phyloP scores from a whole-genome alignment of 1,140 invertebrate genomes.

The Contarinia nasturtii region DNA sequence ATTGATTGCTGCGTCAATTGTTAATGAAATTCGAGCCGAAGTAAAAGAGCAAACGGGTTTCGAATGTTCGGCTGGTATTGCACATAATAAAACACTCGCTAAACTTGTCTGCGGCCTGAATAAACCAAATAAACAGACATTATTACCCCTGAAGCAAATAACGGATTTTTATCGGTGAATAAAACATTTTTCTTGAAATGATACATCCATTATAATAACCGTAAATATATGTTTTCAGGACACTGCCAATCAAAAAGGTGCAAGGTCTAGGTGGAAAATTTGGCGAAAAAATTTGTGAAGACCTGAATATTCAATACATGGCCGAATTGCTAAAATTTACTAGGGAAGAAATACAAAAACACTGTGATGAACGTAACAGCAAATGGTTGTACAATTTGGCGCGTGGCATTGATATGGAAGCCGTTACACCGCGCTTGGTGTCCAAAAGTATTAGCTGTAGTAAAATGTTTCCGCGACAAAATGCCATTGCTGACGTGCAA shows the following conservation, averaged over 20 bases:
- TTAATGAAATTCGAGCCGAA: conserved; percentile 66
- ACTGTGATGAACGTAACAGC: conserved; percentile 73
- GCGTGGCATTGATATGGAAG: conserved; percentile 70
- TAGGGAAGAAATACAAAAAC: conserved; percentile 42
- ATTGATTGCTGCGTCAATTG: conserved; percentile 57
- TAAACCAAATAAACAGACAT: conserved; percentile 85
- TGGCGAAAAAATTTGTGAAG: conserved; percentile 49
- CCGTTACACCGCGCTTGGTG: conserved; percentile 61
- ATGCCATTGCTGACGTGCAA: conserved; percentile 46
- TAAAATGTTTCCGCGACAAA: conserved; percentile 78
- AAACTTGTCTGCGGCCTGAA: conserved; percentile 85
- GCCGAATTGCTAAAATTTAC: conserved; percentile 51
- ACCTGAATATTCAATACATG: conserved; percentile 58
- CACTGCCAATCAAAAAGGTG: conserved; percentile 57
- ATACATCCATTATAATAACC: conserved; percentile 3
- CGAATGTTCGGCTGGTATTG: conserved; percentile 86
- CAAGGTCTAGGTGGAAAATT: conserved; percentile 78
- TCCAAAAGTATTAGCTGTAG: conserved; percentile 90
- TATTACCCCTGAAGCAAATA: conserved; percentile 52
- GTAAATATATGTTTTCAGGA: conserved; percentile 20
- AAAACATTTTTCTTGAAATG: neutral
- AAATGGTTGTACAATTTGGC: conserved; percentile 77
- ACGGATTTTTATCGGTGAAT: conserved; percentile 32
- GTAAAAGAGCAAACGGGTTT: conserved; percentile 73
- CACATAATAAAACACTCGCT: conserved; percentile 88